These are phyloP conservation scores for Mesopsocus fuscifrons DNA, from an alignment of 2,888 invertebrate genomes.

Conservation along the genomic window DNA sequence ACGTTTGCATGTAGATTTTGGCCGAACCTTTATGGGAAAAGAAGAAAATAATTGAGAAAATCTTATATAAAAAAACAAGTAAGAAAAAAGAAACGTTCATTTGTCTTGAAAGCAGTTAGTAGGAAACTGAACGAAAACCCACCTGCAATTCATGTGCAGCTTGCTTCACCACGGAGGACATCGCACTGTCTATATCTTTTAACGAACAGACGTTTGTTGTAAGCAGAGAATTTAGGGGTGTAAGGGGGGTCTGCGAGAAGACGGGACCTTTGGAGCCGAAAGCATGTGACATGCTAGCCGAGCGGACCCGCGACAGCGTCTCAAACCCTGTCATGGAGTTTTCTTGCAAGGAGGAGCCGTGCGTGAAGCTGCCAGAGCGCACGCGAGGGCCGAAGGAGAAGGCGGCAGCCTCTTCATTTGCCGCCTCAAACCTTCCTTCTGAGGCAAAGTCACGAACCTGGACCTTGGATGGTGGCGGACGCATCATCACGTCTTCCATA, in stretches of 20 bases:
- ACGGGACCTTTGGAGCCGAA: neutral
- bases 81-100: neutral
- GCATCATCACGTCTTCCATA: constrained; percentile 1
- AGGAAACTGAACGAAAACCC: too few relatives aligned
- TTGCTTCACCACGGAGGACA: constrained; percentile 6
- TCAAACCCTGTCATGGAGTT: neutral
- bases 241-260: neutral
- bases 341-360: neutral
- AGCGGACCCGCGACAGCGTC: neutral
- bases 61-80: too few relatives aligned
- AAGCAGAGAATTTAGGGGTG: neutral
- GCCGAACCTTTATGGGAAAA: too few relatives aligned
- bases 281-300: constrained; percentile 5
- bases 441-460: neutral
- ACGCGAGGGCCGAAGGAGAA: neutral
- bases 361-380: constrained; percentile 1
- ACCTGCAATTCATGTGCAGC: constrained; percentile 6
- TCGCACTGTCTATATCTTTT: neutral
- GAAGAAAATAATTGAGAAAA: too few relatives aligned
- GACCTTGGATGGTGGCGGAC: constrained; percentile 5
- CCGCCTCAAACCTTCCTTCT: too few relatives aligned
- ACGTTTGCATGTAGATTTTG: too few relatives aligned
- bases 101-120: neutral
- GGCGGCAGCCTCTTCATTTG: too few relatives aligned
- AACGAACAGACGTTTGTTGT: neutral